Percentiles rank a stretch among this genome's conserved stretches.
Conservation (phyloP, 2,888 invertebrate species). For the Callyntrura sp. region DNA sequence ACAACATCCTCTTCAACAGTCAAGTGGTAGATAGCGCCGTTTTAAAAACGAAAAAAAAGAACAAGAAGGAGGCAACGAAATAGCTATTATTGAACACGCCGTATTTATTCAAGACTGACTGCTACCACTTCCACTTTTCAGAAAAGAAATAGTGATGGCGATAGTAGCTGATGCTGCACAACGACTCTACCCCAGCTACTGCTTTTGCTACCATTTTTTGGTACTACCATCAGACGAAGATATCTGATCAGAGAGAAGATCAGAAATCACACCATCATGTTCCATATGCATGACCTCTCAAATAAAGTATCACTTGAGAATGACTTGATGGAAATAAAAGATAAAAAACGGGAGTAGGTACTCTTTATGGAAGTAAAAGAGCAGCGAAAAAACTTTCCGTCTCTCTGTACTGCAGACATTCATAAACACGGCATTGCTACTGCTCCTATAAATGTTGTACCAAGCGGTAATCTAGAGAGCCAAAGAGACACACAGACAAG, state of each 20-base stretch:
- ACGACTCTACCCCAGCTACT: background rate
- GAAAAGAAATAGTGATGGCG: background rate
- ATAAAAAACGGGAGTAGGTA: conserved; percentile 64
- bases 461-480: conserved; percentile 6
- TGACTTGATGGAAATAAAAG: conserved; percentile 65
- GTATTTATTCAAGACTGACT: conserved; percentile 48
- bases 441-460: too few species aligned
- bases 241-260: conserved; percentile 42
- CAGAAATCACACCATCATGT: conserved; percentile 66
- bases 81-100: conserved; percentile 46
- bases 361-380: conserved; percentile 24
- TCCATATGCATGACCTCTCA: conserved; percentile 79
- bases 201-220: background rate
- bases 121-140: background rate
- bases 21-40: conserved; percentile 28
- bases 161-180: background rate
- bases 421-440: background rate
- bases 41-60: conserved; percentile 31
- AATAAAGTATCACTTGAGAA: conserved; percentile 72
- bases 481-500: conserved; percentile 48
- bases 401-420: background rate
- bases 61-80: background rate
- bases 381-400: conserved; percentile 14
- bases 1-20: conserved; percentile 25
- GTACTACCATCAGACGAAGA: background rate